Base-by-base conservation (phyloP, 2,113 vertebrate genomes). In the Merops nubicus region DNA sequence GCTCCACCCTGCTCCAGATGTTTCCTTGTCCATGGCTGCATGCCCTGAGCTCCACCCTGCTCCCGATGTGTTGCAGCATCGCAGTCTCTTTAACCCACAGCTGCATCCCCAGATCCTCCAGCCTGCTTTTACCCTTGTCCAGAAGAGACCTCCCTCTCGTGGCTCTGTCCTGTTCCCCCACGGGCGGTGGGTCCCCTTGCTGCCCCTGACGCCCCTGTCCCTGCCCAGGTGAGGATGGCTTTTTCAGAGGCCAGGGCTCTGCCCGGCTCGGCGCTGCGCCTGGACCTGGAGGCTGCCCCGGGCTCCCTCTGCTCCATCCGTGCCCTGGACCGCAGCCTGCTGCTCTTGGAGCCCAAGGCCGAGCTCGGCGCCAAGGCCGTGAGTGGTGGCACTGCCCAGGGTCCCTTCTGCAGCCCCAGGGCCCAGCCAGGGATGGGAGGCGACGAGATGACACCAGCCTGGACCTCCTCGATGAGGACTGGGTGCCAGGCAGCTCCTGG, bases 281-380 rank as follows among this genome's bases (percentile, higher is more conserved):
- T 99, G 51, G 72, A 95, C 68, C 42, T 99, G 40, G 95, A 38
- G 26, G 98, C 99, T 8, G 91, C 96, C 29, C 97, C 98, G 0
- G 91, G 98, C 14, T 99, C 99, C 54, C 96, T 99, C 77, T 99
- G 99, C 10, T 98, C 98, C 0, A 5, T 99, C 48, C 98, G 97
- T 8, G 98, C 97, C 0, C 94, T 99, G 43, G 99, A 99, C 91
- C 95, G 98, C 89, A 99, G 99, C 0, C 97, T 99, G 54, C 96
- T 98, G 57, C 97, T 99, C 48, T 74, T 98, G 78, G 97, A 98
- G 65, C 97, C 98, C 0, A 97, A 98, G 53, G 96, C 91, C 7
- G 97, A 98, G 76, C 98, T 99, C 54, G 98, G 28, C 6, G 47
- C 85, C 0, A 79, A 84, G 38, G 93, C 56, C 0, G 97, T 98